phyloP scores from a whole-genome alignment of 2,888 invertebrate species.

The Siphlonurus alternatus region DNA sequence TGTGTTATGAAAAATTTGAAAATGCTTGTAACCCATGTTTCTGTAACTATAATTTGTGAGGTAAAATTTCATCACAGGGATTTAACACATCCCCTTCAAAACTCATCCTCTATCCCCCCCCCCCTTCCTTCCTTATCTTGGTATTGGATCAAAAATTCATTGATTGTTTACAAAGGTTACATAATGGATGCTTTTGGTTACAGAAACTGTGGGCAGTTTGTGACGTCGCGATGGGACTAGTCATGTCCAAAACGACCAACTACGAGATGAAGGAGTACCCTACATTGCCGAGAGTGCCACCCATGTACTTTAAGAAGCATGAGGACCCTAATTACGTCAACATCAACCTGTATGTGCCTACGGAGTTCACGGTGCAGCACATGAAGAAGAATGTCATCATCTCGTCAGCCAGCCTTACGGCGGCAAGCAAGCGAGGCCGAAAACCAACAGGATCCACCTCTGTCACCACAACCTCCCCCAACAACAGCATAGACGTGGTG shows the following conservation, averaged over 20 bases:
- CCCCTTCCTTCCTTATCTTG: no score
- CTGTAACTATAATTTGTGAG: no score
- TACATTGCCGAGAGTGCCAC: conserved; percentile 68
- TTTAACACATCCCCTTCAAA: no score
- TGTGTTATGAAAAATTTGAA: no score
- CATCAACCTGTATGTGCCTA: conserved; percentile 56
- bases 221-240: conserved; percentile 82
- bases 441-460: background rate
- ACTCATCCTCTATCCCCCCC: no score
- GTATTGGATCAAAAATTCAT: no score
- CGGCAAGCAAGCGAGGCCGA: background rate
- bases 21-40: no score
- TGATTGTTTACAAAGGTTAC: no score
- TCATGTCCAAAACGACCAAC: conserved; percentile 69
- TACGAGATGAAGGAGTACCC: conserved; percentile 85
- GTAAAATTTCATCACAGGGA: no score
- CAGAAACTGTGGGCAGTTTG: conserved; percentile 95
- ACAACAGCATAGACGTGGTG: background rate
- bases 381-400: background rate
- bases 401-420: no score
- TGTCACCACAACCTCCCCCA: background rate
- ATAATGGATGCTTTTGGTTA: conserved; percentile 6
- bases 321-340: conserved; percentile 19
- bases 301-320: conserved; percentile 75
- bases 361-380: conserved; percentile 30